phyloP scores from a whole-genome alignment of 2,888 invertebrate species.

The Chelonus formosanus region DNA sequence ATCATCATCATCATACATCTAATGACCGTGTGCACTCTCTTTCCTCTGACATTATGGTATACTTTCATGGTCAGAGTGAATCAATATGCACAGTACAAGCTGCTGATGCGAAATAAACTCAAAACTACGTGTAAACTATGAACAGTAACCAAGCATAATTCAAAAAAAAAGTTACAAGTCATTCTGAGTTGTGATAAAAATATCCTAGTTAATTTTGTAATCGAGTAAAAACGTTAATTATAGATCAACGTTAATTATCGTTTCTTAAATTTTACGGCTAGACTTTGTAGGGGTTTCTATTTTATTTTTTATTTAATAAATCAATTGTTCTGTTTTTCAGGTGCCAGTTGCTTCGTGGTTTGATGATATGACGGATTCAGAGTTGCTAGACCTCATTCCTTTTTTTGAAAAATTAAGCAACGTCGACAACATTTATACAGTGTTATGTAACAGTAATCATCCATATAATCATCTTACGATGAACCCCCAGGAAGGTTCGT shows the following conservation, averaged over 20 bases:
- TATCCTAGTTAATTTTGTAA: no score
- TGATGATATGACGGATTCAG: slow-evolving; percentile 97
- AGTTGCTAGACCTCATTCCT: slow-evolving; percentile 95
- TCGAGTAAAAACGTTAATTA: no score
- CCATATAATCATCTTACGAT: slow-evolving; percentile 72
- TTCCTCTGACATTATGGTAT: slow-evolving; percentile 29
- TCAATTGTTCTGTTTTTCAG: slow-evolving; percentile 65
- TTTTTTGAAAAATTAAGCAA: slow-evolving; percentile 97
- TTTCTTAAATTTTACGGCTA: no score
- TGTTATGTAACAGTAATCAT: slow-evolving; percentile 91
- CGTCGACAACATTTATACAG: slow-evolving; percentile 96
- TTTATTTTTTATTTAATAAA: background rate
- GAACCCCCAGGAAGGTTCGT: slow-evolving; percentile 57
- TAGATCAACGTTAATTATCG: no score
- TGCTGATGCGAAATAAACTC: slow-evolving; percentile 23
- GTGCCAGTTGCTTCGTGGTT: slow-evolving; percentile 99
- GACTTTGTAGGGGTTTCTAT: no score
- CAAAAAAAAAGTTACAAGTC: slow-evolving; percentile 32
- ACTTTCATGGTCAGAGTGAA: slow-evolving; percentile 29
- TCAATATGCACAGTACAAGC: slow-evolving; percentile 16
- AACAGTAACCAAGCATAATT: slow-evolving; percentile 8
- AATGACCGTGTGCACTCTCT: background rate
- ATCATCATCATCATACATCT: background rate
- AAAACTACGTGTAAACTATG: slow-evolving; percentile 21
- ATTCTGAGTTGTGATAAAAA: slow-evolving; percentile 26